These are phyloP conservation scores for Romanogobio albipinnatus DNA, from an alignment of 2,113 vertebrate genomes.

Conservation along the genomic window DNA sequence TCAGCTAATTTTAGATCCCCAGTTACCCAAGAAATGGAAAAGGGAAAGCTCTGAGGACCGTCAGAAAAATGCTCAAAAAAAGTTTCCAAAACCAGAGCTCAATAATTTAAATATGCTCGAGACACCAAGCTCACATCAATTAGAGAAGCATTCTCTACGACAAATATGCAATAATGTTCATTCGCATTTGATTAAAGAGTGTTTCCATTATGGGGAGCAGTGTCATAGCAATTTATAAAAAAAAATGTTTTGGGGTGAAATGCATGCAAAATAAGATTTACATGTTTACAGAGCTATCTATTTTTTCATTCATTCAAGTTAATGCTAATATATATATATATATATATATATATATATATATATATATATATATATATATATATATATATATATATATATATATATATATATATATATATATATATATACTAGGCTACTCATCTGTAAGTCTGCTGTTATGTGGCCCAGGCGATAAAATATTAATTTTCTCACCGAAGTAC, in stretches of 20 bases:
- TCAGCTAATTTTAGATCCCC: slow-evolving; percentile 55
- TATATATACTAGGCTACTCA: neutral
- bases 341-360: too few relatives aligned
- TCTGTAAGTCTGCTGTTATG: neutral
- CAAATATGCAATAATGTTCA: neutral
- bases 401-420: too few relatives aligned
- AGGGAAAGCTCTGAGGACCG: slow-evolving; percentile 39
- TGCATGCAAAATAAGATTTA: neutral
- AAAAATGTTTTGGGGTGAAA: neutral
- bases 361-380: too few relatives aligned
- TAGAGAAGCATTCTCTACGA: neutral
- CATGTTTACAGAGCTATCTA: neutral
- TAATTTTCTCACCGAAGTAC: neutral
- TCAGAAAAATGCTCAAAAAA: slow-evolving; percentile 41
- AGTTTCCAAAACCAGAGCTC: slow-evolving; percentile 46
- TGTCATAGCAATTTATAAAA: neutral
- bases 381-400: too few relatives aligned
- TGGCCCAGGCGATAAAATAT: neutral
- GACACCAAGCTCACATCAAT: slow-evolving; percentile 3
- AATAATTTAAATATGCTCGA: slow-evolving; percentile 63
- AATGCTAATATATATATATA: too few relatives aligned
- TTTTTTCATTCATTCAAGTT: neutral
- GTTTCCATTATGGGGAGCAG: neutral
- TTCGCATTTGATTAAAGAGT: neutral
- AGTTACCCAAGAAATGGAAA: slow-evolving; percentile 61